Percentiles rank a stretch among this genome's conserved stretches.
phyloP scores from a whole-genome alignment of 2,113 vertebrate species.

The Oostethus manadensis region DNA sequence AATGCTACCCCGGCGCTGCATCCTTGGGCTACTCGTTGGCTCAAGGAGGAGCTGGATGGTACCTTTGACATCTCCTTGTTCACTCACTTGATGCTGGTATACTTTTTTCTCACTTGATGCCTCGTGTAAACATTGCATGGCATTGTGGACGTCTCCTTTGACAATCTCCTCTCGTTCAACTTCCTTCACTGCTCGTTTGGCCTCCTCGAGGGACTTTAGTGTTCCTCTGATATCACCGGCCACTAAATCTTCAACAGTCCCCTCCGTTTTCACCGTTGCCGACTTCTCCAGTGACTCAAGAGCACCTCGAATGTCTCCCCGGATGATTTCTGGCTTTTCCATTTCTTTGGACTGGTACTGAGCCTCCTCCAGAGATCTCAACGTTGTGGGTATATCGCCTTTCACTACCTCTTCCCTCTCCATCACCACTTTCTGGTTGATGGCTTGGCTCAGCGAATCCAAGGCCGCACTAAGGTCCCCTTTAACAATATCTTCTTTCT shows the following conservation, averaged over 20 bases:
- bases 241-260: conserved; percentile 77
- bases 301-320: conserved; percentile 76
- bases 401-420: conserved; percentile 83
- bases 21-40: conserved; percentile 56
- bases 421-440: conserved; percentile 72
- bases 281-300: conserved; percentile 83
- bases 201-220: conserved; percentile 78
- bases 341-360: conserved; percentile 70
- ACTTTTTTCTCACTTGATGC: conserved; percentile 69
- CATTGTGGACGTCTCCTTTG: conserved; percentile 66
- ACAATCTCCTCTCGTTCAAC: conserved; percentile 70
- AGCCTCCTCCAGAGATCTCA: conserved; percentile 79
- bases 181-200: conserved; percentile 72
- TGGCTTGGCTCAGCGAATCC: conserved; percentile 78
- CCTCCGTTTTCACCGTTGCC: conserved; percentile 67
- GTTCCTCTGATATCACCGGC: conserved; percentile 78
- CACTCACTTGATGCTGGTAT: conserved; percentile 67
- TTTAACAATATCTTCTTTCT: conserved; percentile 77
- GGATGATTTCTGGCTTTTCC: conserved; percentile 75
- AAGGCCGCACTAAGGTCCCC: conserved; percentile 79
- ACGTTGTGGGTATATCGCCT: conserved; percentile 72
- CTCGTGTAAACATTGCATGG: conserved; percentile 62
- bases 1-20: conserved; percentile 57
- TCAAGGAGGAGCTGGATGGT: conserved; percentile 73
- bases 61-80: conserved; percentile 67